These are phyloP conservation scores for Equus quagga DNA, from an alignment of 2,113 vertebrate species.

Conservation along the genomic window DNA sequence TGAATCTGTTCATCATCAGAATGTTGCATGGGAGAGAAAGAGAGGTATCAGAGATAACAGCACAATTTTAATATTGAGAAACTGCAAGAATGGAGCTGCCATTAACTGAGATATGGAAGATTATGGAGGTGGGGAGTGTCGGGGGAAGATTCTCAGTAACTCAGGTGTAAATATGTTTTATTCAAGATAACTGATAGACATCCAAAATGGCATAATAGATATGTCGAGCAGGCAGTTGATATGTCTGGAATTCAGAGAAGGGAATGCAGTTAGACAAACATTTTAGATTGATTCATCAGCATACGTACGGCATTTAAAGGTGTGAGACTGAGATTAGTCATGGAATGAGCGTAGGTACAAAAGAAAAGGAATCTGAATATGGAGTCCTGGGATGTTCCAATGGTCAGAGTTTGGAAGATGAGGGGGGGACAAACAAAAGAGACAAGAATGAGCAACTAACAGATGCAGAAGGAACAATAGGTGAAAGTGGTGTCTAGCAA, in stretches of 20 bases:
- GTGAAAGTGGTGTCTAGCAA: background rate
- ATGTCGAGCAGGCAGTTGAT: background rate
- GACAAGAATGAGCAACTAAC: background rate
- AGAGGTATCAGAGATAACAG: background rate
- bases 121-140: background rate
- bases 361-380: background rate
- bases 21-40: background rate
- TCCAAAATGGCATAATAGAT: background rate
- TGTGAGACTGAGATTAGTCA: background rate
- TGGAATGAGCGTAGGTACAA: rapidly evolving
- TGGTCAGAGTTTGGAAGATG: background rate
- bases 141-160: background rate
- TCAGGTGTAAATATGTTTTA: background rate
- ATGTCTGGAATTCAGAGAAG: background rate
- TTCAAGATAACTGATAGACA: background rate
- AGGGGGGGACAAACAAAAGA: background rate
- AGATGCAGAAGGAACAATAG: background rate
- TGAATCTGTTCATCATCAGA: background rate
- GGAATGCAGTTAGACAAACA: background rate
- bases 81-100: background rate
- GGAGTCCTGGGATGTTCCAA: rapidly evolving
- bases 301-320: background rate
- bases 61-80: background rate
- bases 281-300: background rate
- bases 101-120: background rate